Conservation (phyloP, 92 coral and sea anemone genomes). For the Desmophyllum pertusum region DNA sequence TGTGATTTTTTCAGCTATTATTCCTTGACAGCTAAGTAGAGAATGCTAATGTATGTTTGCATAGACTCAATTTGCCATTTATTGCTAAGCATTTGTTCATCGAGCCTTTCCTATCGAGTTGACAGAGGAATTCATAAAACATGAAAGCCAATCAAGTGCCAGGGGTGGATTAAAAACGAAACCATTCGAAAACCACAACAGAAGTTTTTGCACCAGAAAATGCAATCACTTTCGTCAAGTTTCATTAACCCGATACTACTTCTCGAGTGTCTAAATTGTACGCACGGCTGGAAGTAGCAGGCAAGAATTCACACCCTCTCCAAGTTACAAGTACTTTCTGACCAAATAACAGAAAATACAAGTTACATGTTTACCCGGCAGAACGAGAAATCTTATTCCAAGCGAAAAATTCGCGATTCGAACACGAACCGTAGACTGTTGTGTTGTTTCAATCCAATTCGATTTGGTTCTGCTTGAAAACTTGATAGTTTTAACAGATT, state of each 20-base stretch:
- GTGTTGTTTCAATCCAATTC: neutral
- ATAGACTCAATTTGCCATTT: conserved; percentile 24
- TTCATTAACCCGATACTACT: conserved; percentile 52
- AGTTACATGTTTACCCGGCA: conserved; percentile 29
- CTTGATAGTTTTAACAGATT: conserved; percentile 45
- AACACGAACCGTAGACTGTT: neutral
- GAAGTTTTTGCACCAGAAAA: conserved; percentile 32
- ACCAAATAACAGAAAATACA: conserved; percentile 30
- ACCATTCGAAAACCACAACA: conserved; percentile 19
- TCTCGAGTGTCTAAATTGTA: conserved; percentile 64
- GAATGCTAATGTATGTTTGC: conserved; percentile 35
- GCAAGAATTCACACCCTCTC: conserved; percentile 75
- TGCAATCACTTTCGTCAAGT: conserved; percentile 31
- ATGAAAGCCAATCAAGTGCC: conserved; percentile 25
- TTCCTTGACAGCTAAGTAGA: neutral
- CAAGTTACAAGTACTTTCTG: conserved; percentile 65
- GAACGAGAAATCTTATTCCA: neutral
- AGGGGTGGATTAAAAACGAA: conserved; percentile 6
- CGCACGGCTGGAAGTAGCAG: conserved; percentile 38
- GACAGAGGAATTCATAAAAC: conserved; percentile 43
- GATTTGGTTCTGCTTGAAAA: conserved; percentile 10
- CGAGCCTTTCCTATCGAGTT: conserved; percentile 4
- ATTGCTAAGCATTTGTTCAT: neutral
- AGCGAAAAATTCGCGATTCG: neutral
- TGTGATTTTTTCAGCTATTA: conserved; percentile 18